Conservation (phyloP, 2,113 vertebrate genomes). For the Anser brachyrhynchus region DNA sequence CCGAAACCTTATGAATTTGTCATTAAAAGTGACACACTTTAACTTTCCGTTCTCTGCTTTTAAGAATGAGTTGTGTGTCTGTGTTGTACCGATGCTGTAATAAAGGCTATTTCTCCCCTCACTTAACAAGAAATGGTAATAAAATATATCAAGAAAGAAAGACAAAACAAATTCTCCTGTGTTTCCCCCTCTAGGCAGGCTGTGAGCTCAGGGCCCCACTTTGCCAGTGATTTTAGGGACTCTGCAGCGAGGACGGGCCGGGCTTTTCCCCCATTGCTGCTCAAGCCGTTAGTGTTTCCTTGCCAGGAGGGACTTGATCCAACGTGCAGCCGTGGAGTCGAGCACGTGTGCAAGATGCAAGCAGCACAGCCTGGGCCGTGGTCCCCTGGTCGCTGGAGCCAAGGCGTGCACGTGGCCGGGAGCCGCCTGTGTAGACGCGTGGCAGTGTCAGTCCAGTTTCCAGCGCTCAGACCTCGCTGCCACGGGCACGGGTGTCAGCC, state of each 20-base stretch:
- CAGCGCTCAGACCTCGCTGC: neutral
- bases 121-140: neutral
- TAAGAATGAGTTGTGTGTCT: neutral
- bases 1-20: neutral
- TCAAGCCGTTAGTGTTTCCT: neutral
- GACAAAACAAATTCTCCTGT: conserved; percentile 8
- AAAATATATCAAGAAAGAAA: conserved; percentile 46
- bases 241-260: neutral
- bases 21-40: neutral
- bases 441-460: fast-evolving
- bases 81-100: neutral
- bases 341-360: neutral
- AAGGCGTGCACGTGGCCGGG: fast-evolving
- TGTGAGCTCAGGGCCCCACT: neutral
- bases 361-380: neutral
- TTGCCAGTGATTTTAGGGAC: neutral
- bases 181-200: neutral
- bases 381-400: neutral
- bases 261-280: neutral
- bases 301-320: neutral
- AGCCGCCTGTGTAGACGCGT: neutral
- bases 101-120: conserved; percentile 11
- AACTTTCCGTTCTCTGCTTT: neutral
- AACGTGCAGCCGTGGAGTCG: neutral
- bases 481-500: neutral